These are phyloP conservation scores for Aleiodes leptofemur DNA, from an alignment of 2,888 invertebrate genomes.

Conservation along the genomic window DNA sequence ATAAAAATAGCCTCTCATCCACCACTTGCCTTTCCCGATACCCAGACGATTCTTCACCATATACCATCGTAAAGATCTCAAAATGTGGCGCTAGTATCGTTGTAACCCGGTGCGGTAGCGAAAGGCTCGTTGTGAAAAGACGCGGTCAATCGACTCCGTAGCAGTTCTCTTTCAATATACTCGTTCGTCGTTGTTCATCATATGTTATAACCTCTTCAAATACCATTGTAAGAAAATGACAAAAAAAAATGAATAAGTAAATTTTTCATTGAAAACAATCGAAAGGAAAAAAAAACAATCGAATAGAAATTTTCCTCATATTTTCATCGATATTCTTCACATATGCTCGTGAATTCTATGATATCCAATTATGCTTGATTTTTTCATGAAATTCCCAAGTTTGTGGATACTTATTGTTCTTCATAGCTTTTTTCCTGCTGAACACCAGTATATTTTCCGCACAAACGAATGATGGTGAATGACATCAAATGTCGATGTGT, in stretches of 20 bases:
- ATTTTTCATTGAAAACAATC: background rate
- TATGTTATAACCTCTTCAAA: background rate
- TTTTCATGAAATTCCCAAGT: no score
- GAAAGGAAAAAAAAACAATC: background rate
- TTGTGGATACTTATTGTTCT: no score
- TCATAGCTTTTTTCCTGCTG: no score
- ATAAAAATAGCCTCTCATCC: conserved; percentile 49
- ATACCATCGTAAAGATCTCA: conserved; percentile 37
- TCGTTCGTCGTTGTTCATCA: conserved; percentile 41
- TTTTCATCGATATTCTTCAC: no score
- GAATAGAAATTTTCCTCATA: background rate
- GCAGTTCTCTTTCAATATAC: conserved; percentile 57
- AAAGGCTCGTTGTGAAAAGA: conserved; percentile 46
- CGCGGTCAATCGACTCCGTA: conserved; percentile 34
- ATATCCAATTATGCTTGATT: no score
- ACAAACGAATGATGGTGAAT: no score
- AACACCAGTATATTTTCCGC: no score
- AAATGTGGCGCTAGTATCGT: conserved; percentile 51
- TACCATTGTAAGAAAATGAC: background rate
- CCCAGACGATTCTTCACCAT: background rate
- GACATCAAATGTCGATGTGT: no score
- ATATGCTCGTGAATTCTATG: no score
- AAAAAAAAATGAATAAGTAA: background rate
- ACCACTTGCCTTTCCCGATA: no score
- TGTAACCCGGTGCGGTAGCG: conserved; percentile 41